phyloP scores from a whole-genome alignment of 1,140 invertebrate genomes.

The Drosophila leontia region DNA sequence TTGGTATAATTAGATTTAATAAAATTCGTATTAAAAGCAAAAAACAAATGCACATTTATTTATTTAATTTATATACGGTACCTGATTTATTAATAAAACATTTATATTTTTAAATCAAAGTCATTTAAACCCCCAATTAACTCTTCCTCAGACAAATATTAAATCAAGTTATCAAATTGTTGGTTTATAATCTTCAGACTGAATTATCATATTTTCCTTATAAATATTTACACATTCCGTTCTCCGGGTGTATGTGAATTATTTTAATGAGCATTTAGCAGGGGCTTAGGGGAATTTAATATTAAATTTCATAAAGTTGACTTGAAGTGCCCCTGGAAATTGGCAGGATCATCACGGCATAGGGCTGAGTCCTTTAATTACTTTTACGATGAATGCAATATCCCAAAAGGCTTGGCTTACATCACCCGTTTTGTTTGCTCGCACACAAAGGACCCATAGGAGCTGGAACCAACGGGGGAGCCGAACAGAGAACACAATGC shows the following conservation, averaged over 20 bases:
- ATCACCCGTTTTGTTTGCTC: conserved; percentile 39
- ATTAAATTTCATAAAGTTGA: conserved; percentile 63
- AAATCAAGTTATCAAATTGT: not conserved
- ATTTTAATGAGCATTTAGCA: conserved; percentile 75
- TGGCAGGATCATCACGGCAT: conserved; percentile 26
- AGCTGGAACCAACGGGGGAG: conserved; percentile 14
- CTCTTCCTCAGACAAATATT: not conserved
- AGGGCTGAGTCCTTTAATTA: conserved; percentile 42
- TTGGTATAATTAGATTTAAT: too few species aligned
- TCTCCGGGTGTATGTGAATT: conserved; percentile 16
- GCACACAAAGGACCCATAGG: conserved; percentile 24
- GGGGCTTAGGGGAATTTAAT: conserved; percentile 57
- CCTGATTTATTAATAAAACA: not conserved
- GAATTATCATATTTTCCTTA: not conserved
- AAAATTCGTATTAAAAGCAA: too few species aligned
- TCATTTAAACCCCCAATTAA: not conserved
- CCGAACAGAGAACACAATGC: conserved; percentile 36
- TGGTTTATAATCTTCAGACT: not conserved
- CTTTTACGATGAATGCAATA: conserved; percentile 58
- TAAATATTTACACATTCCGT: not conserved
- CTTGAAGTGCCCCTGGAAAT: conserved; percentile 31
- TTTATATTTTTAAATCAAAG: not conserved
- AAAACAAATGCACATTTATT: not conserved
- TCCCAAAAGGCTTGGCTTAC: conserved; percentile 55
- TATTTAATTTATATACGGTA: not conserved